These are phyloP conservation scores for Catotricha subobsoleta DNA, from an alignment of 2,888 invertebrate species.

Conservation along the genomic window DNA sequence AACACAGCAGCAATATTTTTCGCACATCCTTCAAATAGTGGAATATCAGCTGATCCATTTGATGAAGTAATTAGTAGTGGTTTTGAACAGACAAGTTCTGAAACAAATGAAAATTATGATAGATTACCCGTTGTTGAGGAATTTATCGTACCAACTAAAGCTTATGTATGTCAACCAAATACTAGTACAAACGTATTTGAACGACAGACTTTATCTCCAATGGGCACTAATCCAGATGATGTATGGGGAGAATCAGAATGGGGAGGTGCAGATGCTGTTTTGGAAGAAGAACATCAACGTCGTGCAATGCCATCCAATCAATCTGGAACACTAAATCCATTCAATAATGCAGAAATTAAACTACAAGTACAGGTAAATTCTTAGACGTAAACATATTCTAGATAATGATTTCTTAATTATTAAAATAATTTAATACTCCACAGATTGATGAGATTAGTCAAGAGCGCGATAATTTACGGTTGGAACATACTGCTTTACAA, in stretches of 20 bases:
- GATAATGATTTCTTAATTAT: background rate
- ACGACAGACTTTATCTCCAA: slow-evolving; percentile 4
- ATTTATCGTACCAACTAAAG: slow-evolving; percentile 34
- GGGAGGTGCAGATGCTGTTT: slow-evolving; percentile 34
- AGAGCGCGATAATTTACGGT: slow-evolving; percentile 37
- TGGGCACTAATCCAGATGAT: slow-evolving; percentile 28
- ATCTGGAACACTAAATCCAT: slow-evolving; percentile 15
- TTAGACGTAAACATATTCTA: background rate
- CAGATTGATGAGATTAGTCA: slow-evolving; percentile 38
- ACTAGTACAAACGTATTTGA: no score
- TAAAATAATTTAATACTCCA: background rate
- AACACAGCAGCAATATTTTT: background rate
- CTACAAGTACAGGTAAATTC: slow-evolving; percentile 36
- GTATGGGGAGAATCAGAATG: slow-evolving; percentile 36
- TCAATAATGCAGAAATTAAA: slow-evolving; percentile 26
- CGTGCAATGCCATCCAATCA: no score
- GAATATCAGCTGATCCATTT: slow-evolving; percentile 1
- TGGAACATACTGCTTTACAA: slow-evolving; percentile 45
- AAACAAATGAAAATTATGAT: slow-evolving; percentile 13
- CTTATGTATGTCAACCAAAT: slow-evolving; percentile 33
- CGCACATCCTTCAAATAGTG: background rate
- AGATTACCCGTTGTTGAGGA: slow-evolving; percentile 23
- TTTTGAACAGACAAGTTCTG: slow-evolving; percentile 4
- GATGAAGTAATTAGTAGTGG: background rate
- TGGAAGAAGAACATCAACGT: slow-evolving; percentile 32